These are phyloP conservation scores for Cheilosia vulpina DNA, from an alignment of 2,888 invertebrate species.

Conservation along the genomic window DNA sequence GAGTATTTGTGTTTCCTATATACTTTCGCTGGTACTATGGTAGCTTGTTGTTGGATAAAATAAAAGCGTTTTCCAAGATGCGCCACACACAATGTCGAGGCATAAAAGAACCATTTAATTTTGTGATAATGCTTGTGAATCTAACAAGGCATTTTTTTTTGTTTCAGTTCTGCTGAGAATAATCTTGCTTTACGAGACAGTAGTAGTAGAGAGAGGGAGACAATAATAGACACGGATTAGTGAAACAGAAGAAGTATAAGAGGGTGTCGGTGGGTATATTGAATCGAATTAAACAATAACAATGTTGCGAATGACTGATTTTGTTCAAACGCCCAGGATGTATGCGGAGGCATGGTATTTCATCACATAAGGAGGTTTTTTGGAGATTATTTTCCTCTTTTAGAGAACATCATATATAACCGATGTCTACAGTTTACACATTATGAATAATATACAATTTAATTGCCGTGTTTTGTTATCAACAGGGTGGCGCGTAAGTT, in stretches of 20 bases:
- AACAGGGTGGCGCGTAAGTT: no score
- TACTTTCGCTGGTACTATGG: not conserved
- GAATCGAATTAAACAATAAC: conserved; percentile 66
- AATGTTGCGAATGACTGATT: conserved; percentile 72
- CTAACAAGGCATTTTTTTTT: conserved; percentile 71
- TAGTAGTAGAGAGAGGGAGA: not conserved
- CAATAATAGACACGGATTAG: conserved; percentile 67
- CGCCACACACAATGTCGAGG: conserved; percentile 54
- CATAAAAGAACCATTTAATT: conserved; percentile 73
- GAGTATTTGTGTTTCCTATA: conserved; percentile 36
- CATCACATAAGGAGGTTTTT: no score
- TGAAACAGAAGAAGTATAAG: conserved; percentile 9
- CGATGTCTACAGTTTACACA: no score
- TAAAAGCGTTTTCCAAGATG: conserved; percentile 52
- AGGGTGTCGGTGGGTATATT: conserved; percentile 36
- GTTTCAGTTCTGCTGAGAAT: conserved; percentile 51
- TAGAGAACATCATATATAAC: no score
- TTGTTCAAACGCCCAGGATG: conserved; percentile 45
- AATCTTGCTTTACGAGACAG: conserved; percentile 41
- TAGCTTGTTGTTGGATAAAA: conserved; percentile 54
- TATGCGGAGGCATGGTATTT: not conserved
- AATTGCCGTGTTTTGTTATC: no score
- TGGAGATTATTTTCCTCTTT: no score
- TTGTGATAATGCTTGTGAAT: conserved; percentile 67
- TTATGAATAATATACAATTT: no score